These are phyloP conservation scores for Drosophila takahashii DNA, from an alignment of 1,140 invertebrate species.

Conservation along the genomic window DNA sequence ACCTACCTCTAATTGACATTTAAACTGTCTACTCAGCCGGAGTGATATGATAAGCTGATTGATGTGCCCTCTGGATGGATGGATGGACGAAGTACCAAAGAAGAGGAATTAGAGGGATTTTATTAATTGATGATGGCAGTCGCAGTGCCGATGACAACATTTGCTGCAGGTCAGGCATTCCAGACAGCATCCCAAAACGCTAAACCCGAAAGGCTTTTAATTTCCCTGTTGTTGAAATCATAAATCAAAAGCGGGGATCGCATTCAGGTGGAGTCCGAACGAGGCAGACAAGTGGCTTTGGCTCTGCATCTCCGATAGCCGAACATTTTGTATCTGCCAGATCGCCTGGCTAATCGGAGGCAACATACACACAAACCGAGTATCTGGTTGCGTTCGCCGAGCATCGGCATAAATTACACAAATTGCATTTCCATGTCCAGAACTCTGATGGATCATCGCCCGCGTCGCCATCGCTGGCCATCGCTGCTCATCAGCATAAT, in stretches of 20 bases:
- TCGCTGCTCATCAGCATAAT: constrained; percentile 79
- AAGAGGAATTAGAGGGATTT: constrained; percentile 54
- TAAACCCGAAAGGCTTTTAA: constrained; percentile 72
- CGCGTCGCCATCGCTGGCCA: constrained; percentile 47
- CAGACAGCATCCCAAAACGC: constrained; percentile 20
- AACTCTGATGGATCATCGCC: constrained; percentile 80
- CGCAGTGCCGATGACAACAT: constrained; percentile 68
- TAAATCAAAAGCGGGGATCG: constrained; percentile 73
- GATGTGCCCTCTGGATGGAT: constrained; percentile 46
- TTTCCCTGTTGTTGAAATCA: constrained; percentile 74
- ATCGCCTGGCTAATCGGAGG: constrained; percentile 74
- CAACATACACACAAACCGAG: constrained; percentile 12
- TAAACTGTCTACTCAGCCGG: constrained; percentile 69
- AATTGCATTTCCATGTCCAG: constrained; percentile 83
- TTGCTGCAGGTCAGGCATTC: constrained; percentile 69
- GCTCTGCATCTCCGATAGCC: constrained; percentile 54
- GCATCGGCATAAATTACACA: constrained; percentile 81
- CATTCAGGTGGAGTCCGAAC: constrained; percentile 11
- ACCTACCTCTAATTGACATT: constrained; percentile 73
- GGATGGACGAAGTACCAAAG: constrained; percentile 2
- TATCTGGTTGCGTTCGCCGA: constrained; percentile 45
- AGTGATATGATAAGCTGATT: constrained; percentile 77
- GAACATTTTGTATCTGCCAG: constrained; percentile 77
- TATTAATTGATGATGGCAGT: constrained; percentile 73
- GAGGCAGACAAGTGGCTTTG: constrained; percentile 53